A percentile compares a stretch with the other conserved stretches of the same genome.
phyloP scores from a whole-genome alignment of 1,140 invertebrate species.

The Anastrepha ludens region DNA sequence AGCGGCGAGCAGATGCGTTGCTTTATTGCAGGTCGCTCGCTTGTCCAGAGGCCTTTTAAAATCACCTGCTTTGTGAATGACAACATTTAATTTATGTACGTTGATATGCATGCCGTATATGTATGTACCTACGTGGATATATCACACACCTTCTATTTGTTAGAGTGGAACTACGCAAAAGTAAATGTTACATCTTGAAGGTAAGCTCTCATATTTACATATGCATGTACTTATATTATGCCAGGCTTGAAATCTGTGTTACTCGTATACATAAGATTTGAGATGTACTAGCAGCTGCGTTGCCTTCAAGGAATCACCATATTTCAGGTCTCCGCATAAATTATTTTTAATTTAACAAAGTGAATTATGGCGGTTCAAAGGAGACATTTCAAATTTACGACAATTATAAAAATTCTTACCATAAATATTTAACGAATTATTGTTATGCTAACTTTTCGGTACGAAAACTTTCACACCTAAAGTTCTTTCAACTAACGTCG shows the following conservation, averaged over 20 bases:
- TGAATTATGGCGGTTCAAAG: conserved; percentile 16
- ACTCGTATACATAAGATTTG: background rate
- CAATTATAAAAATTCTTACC: background rate
- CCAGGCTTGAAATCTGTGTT: conserved; percentile 18
- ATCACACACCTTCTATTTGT: background rate
- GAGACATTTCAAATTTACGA: background rate
- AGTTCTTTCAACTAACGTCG: no score
- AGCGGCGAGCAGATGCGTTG: background rate
- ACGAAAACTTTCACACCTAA: no score
- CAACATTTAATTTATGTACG: conserved; percentile 24
- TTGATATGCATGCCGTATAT: background rate
- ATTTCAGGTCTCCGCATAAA: conserved; percentile 17
- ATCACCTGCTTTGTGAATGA: conserved; percentile 48
- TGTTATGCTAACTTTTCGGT: background rate
- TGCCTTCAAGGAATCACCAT: background rate
- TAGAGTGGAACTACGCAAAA: background rate
- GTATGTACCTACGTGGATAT: background rate
- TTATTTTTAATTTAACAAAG: conserved; percentile 13
- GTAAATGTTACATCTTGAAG: conserved; percentile 32
- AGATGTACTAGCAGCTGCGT: background rate
- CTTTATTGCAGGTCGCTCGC: no score
- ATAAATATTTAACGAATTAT: background rate
- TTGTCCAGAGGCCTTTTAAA: background rate
- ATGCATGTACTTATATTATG: background rate
- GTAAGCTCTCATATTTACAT: conserved; percentile 3